A percentile compares a stretch with the other conserved stretches of the same genome.
Conservation (phyloP, 1,140 invertebrate genomes). For the Tetramorium simillimum region DNA sequence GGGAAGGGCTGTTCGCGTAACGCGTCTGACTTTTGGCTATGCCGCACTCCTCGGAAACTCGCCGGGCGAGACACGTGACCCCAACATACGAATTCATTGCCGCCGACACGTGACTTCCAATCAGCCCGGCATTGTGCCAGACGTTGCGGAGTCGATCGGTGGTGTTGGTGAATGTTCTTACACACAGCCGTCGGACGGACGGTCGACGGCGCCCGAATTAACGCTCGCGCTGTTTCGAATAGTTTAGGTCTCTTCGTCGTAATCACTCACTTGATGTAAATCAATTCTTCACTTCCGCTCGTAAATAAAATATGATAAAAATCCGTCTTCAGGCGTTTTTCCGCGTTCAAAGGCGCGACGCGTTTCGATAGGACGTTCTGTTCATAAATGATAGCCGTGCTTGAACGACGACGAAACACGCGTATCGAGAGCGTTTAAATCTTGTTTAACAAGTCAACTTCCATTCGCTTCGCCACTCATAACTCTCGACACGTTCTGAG, state of each 20-base stretch:
- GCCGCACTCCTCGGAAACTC: constrained; percentile 67
- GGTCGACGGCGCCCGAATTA: constrained; percentile 18
- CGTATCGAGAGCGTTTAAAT: background rate
- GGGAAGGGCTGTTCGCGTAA: constrained; percentile 6
- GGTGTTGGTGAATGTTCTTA: constrained; percentile 39
- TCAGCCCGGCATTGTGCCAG: constrained; percentile 72
- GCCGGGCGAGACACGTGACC: constrained; percentile 75
- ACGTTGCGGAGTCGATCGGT: constrained; percentile 27
- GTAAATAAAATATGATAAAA: background rate
- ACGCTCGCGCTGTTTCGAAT: background rate
- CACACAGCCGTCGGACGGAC: background rate
- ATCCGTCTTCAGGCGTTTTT: background rate
- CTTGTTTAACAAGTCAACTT: constrained; percentile 16
- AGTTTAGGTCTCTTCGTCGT: background rate
- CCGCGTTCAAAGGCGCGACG: background rate
- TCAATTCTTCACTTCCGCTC: background rate
- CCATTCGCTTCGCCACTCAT: background rate
- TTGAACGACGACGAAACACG: too few relatives aligned
- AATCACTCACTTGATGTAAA: background rate
- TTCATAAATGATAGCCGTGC: background rate
- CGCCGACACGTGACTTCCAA: constrained; percentile 78
- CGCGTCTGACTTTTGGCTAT: constrained; percentile 70
- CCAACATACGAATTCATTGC: constrained; percentile 75
- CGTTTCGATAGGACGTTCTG: background rate
- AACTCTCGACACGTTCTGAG: background rate